Evolutionary conservation across 2,113 vertebrate genomes (phyloP).

Genomic region (Sapajus apella): DNA sequence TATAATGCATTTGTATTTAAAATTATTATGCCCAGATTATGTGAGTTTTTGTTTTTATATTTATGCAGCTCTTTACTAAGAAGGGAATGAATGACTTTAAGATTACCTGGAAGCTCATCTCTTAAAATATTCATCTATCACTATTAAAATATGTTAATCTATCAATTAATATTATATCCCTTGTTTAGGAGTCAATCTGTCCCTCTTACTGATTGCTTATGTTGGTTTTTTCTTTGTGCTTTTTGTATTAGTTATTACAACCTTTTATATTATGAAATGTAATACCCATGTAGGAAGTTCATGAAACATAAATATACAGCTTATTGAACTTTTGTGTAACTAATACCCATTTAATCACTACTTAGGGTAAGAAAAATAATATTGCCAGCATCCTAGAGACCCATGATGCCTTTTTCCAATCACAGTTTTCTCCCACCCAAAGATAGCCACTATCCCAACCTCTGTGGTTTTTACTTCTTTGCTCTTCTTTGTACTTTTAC

Average conservation of each 20-base stretch:
- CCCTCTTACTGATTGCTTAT: not conserved
- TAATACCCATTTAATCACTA: not conserved
- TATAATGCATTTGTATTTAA: slow-evolving; percentile 15
- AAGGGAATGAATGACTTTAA: not conserved
- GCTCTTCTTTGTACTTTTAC: not conserved
- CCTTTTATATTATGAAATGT: not conserved
- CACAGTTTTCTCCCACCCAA: not conserved
- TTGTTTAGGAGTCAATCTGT: not conserved
- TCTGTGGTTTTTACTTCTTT: not conserved
- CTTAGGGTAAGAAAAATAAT: not conserved
- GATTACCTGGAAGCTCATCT: slow-evolving; percentile 7
- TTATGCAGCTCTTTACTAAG: not conserved
- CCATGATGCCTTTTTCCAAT: not conserved
- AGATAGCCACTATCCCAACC: not conserved
- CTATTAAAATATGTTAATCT: slow-evolving; percentile 28
- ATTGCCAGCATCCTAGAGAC: not conserved
- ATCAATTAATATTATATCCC: not conserved
- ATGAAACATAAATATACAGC: not conserved
- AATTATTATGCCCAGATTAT: not conserved
- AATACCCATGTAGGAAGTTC: not conserved
- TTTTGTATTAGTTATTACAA: slow-evolving; percentile 1
- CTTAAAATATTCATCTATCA: not conserved
- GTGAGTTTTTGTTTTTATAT: slow-evolving; percentile 6
- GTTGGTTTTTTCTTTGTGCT: not conserved
- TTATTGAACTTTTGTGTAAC: not conserved